A percentile compares a stretch with the other conserved stretches of the same genome.
These are phyloP conservation scores for Trachemys scripta DNA, from an alignment of 2,113 vertebrate species.

Conservation along the genomic window DNA sequence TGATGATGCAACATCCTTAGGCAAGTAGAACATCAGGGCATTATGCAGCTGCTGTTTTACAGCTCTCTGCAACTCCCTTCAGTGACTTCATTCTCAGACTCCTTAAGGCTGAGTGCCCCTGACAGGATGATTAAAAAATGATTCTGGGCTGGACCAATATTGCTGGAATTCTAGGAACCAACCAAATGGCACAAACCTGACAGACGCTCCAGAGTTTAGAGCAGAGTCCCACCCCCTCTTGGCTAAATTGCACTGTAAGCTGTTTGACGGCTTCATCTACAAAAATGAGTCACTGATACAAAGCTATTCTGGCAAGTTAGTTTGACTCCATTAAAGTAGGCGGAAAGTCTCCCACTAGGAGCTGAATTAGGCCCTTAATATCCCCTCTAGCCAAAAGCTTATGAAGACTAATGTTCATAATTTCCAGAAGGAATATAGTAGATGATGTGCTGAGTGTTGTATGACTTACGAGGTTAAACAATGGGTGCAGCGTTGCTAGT, in stretches of 20 bases:
- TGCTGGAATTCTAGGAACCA: background rate
- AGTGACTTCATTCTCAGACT: background rate
- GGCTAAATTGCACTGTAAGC: background rate
- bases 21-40: background rate
- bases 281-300: background rate
- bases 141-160: background rate
- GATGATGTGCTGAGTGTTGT: background rate
- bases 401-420: background rate
- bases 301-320: background rate
- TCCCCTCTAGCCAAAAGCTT: no score
- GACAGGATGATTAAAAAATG: background rate
- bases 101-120: background rate
- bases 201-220: background rate
- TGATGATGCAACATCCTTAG: background rate
- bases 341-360: background rate
- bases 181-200: background rate
- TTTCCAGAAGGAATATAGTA: background rate
- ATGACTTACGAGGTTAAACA: background rate
- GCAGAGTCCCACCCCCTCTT: background rate
- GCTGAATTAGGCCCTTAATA: background rate
- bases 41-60: background rate
- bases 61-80: background rate
- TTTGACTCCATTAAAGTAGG: background rate
- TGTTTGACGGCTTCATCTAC: background rate
- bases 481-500: background rate